A percentile compares a stretch with the other conserved stretches of the same genome.
Evolutionary conservation across 2,797 vertebrate species (phyloP).

Genomic region (Hippopotamyrus pictus): DNA sequence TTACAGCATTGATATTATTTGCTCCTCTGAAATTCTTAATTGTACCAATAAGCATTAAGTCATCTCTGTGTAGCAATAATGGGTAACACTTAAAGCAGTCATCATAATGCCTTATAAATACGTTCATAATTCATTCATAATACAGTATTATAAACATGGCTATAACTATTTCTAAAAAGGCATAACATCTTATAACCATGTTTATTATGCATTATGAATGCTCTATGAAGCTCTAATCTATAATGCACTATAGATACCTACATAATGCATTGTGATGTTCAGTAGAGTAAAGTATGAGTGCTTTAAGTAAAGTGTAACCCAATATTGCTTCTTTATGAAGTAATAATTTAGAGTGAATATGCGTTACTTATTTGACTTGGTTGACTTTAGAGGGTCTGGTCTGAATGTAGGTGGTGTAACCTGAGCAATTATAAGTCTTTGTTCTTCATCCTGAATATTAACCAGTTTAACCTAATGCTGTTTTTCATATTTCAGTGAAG

Average conservation of each 20-base stretch:
- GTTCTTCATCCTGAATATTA: not conserved
- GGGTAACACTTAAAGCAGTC: too few relatives aligned
- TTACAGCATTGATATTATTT: not conserved
- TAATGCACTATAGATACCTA: not conserved
- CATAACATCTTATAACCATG: not conserved
- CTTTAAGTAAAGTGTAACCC: not conserved
- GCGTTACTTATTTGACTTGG: not conserved
- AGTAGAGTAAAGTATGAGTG: not conserved
- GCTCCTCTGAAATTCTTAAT: not conserved
- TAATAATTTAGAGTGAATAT: not conserved
- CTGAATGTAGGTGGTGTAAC: not conserved
- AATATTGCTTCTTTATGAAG: not conserved
- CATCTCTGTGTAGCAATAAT: not conserved
- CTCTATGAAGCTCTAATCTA: not conserved
- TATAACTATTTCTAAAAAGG: not conserved
- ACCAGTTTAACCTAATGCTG: not conserved
- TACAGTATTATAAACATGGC: too few relatives aligned
- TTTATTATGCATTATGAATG: not conserved
- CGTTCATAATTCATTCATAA: too few relatives aligned
- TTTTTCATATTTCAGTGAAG: not conserved
- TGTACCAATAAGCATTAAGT: not conserved
- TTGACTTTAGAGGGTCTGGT: not conserved
- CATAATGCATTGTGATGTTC: not conserved
- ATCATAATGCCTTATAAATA: too few relatives aligned
- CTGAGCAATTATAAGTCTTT: not conserved